phyloP scores from a whole-genome alignment of 2,113 vertebrate species.

The Hemiscyllium ocellatum region DNA sequence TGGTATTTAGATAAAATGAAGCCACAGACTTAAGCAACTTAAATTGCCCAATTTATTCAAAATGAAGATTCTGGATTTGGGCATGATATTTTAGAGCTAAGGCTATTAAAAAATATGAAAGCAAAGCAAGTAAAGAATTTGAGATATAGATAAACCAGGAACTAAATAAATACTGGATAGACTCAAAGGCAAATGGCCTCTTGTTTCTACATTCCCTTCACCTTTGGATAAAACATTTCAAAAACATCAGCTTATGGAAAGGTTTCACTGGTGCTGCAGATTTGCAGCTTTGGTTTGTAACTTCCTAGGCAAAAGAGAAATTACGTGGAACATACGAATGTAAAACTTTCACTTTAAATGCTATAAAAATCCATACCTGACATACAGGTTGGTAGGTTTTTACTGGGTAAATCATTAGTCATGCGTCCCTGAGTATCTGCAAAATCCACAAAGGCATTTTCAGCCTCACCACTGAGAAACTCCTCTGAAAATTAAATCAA shows the following conservation, averaged over 20 bases:
- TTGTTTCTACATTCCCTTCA: not conserved
- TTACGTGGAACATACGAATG: not conserved
- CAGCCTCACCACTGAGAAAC: constrained; percentile 29
- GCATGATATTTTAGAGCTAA: not conserved
- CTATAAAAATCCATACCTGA: not conserved
- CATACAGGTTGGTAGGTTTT: not conserved
- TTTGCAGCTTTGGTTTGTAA: not conserved
- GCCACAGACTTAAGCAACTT: not conserved
- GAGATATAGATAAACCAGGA: not conserved
- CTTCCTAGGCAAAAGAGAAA: not conserved
- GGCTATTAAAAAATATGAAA: not conserved
- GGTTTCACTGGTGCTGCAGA: not conserved
- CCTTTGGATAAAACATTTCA: not conserved
- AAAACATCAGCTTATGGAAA: not conserved
- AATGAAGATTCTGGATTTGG: not conserved
- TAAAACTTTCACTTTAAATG: not conserved
- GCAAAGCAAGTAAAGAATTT: not conserved
- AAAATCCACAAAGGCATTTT: constrained; percentile 28
- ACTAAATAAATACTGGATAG: not conserved
- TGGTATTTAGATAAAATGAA: not conserved
- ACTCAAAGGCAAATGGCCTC: not conserved
- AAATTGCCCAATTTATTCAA: not conserved
- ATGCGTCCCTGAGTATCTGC: not conserved
- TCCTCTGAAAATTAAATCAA: constrained; percentile 33
- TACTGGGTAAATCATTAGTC: not conserved